Base-by-base conservation (phyloP, 64 coral and sea anemone genomes). In the Porites australiensis region DNA sequence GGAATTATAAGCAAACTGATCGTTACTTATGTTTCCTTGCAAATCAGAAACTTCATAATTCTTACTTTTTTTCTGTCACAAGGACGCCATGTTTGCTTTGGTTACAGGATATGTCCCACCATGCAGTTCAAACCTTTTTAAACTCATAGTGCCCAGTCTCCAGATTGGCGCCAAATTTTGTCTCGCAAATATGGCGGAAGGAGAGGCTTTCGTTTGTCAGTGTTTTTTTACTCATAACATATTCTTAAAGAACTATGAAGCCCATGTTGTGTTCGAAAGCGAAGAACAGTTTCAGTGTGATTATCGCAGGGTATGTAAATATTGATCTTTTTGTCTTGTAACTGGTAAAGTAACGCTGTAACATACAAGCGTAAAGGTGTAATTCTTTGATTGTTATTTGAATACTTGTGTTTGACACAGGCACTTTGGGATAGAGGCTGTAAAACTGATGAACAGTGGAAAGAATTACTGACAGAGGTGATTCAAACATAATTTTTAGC, bases 211-310 rank as follows among this genome's bases (percentile, higher is more conserved):
- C 75, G 58, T 94, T 68, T 98, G 95, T 63, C 88, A 83, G 57
- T 98, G 95, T 94, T 98, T 94, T 77, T 94, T 98, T 44, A 91
- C 92, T 53, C 92, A 91, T 87, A 98, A 98, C 46, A 94, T 98
- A 77, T 98, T 94, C 82, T 77, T 98, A 11, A 92, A 98, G 67
- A 60, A 94, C 15, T 98, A 91, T 88, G 87, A 87, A 57, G 82
- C 89, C 63, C 92, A 98, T 59, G 74, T 94, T 58, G 58, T 88
- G 14, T 98, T 94, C 83, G 65, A 94, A 75, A 88, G 51, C 77
- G 92, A 94, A 82, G 18, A 53, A 14, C 92, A 98, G 58, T 98
- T 98, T 66, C 77, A 83, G 70, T 49, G 20, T 37, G 72, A 94
- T 50, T 97, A 91, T 21, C 77, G 70, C 72, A 94, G 81, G 83